A percentile compares a stretch with the other conserved stretches of the same genome.
phyloP scores from a whole-genome alignment of 2,113 vertebrate genomes.

The Ptyas mucosa region DNA sequence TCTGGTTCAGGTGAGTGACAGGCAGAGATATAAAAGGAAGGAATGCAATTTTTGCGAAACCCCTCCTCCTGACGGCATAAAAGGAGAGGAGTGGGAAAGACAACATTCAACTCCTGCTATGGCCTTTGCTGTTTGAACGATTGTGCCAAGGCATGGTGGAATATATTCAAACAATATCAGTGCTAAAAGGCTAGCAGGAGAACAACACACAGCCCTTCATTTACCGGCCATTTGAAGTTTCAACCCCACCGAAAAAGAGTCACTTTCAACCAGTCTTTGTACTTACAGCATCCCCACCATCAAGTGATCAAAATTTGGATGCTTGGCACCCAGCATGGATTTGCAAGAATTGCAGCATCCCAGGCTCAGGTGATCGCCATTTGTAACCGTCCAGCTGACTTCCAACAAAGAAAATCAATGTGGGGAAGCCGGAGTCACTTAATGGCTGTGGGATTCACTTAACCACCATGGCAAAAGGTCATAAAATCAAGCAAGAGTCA shows the following conservation, averaged over 20 bases:
- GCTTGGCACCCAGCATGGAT: neutral
- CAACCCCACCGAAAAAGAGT: neutral
- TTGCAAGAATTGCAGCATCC: neutral
- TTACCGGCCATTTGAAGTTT: neutral
- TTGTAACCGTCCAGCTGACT: neutral
- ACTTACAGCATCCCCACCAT: neutral
- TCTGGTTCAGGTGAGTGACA: neutral
- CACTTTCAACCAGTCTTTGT: neutral
- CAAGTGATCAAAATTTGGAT: neutral
- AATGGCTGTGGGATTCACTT: neutral
- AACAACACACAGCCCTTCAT: neutral
- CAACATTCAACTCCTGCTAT: neutral
- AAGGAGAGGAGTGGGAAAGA: neutral
- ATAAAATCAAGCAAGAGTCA: neutral
- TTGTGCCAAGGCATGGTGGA: neutral
- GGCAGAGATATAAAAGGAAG: neutral
- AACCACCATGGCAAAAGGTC: neutral
- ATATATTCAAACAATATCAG: neutral
- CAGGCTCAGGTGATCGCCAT: no score
- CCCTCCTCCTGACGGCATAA: neutral
- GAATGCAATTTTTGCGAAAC: neutral
- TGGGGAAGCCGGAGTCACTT: neutral
- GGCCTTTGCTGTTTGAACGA: neutral
- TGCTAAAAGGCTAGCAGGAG: neutral
- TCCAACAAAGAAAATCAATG: neutral